Base-by-base conservation (phyloP, 2,797 vertebrate genomes). In the Sebastes kiyomatsui region DNA sequence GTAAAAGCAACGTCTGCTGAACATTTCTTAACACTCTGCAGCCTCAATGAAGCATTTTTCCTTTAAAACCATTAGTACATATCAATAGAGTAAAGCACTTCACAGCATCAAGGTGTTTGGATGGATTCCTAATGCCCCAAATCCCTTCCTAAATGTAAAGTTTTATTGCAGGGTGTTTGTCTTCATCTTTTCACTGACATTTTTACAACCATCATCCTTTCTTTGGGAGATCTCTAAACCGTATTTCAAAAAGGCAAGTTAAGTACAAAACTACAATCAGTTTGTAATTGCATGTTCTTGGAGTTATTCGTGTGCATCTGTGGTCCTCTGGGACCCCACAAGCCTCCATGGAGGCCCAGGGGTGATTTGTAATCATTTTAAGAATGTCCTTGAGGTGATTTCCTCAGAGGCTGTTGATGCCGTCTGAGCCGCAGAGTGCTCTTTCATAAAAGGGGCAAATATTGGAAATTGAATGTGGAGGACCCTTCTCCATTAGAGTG, bases 311-410 rank as follows among this genome's bases (percentile, higher is more conserved):
- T 42, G 67, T 61, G 61, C 13, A 46, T 77, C 72, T 70, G 67
- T 14, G 67, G 46, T 46, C 33, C 33, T 54, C 49, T 7, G 58
- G 12, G 38, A 25, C 76, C 65, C 8, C 27, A 6, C 58, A 55
- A 49, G n/a, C 67, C 69, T 79, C 58, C 68, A 18, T 13, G 30
- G 71, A 79, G 74, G 79, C 80, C 72, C 88, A 22, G 65, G 71
- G 85, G 85, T 77, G 84, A 92, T 89, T 90, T 89, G 88, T 86
- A 93, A 91, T 92, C 83, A 92, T 87, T 93, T 85, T 83, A 87
- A 88, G 90, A 95, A 93, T 93, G 91, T 88, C 67, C 87, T 94
- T 79, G 80, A 91, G 67, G 82, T 90, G 86, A 91, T 91, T 91
- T 91, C 81, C 87, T 75, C 62, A 46, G 82, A 82, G 88, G 79